These are phyloP conservation scores for Eulemur coronatus DNA, from an alignment of 2,797 vertebrate species.

Conservation along the genomic window DNA sequence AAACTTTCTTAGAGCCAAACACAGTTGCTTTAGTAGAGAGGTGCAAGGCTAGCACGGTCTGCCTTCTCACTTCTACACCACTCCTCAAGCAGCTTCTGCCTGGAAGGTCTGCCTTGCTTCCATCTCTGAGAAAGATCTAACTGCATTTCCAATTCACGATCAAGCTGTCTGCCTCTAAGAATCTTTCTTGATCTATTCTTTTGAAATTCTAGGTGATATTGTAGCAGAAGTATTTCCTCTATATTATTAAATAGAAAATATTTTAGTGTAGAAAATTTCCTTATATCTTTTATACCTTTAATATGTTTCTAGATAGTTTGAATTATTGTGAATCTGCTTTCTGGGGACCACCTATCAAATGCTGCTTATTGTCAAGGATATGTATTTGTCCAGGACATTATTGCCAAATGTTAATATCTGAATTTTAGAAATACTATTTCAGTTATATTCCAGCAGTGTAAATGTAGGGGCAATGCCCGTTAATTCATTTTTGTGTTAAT, in stretches of 20 bases:
- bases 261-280: neutral
- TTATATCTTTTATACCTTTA: neutral
- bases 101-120: neutral
- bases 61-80: neutral
- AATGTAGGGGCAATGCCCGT: neutral
- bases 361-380: neutral
- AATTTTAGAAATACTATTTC: neutral
- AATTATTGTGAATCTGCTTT: neutral
- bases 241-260: neutral
- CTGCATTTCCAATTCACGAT: neutral
- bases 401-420: neutral
- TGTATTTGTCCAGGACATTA: neutral
- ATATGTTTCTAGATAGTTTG: neutral
- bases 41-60: accelerated
- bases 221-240: neutral
- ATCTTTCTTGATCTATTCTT: neutral
- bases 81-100: neutral
- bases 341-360: neutral
- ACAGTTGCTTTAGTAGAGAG: neutral
- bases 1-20: neutral
- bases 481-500: neutral
- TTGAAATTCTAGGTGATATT: neutral
- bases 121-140: neutral
- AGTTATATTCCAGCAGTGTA: neutral
- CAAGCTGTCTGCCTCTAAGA: neutral